Conservation (phyloP, 1,140 invertebrate genomes). For the Lepeophtheirus salmonis region DNA sequence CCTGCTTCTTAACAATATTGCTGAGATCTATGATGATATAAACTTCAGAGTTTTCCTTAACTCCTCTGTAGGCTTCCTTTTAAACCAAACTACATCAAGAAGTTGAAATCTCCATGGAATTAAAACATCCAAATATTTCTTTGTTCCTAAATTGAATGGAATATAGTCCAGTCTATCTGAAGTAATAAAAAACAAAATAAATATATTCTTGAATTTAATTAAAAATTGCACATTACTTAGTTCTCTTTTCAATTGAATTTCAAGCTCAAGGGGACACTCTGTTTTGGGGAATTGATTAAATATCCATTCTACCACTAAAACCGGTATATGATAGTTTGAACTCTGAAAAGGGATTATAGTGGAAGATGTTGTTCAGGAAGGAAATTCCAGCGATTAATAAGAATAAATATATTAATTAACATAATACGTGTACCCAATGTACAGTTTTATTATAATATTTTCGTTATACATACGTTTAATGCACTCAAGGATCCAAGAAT, state of each 20-base stretch:
- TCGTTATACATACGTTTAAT: too few species aligned
- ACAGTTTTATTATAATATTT: too few species aligned
- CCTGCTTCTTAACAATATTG: too few species aligned
- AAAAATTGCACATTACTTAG: neutral
- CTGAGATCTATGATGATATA: too few species aligned
- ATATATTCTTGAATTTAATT: neutral
- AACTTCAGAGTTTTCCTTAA: too few species aligned
- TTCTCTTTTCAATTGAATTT: neutral
- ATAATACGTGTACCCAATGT: too few species aligned
- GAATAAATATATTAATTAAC: too few species aligned
- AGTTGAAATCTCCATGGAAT: neutral
- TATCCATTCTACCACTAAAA: neutral
- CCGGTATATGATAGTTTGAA: neutral
- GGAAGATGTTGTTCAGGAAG: too few species aligned
- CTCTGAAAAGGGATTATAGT: neutral
- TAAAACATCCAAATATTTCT: neutral
- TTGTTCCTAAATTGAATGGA: neutral
- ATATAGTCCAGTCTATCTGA: neutral
- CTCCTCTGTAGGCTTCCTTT: too few species aligned
- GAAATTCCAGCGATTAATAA: too few species aligned
- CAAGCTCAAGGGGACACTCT: neutral
- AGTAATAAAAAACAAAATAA: neutral
- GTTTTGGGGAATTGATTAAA: neutral
- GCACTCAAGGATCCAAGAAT: neutral
- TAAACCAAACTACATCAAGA: neutral